These are phyloP conservation scores for Oncopeltus fasciatus DNA, from an alignment of 1,140 invertebrate species.

Conservation along the genomic window DNA sequence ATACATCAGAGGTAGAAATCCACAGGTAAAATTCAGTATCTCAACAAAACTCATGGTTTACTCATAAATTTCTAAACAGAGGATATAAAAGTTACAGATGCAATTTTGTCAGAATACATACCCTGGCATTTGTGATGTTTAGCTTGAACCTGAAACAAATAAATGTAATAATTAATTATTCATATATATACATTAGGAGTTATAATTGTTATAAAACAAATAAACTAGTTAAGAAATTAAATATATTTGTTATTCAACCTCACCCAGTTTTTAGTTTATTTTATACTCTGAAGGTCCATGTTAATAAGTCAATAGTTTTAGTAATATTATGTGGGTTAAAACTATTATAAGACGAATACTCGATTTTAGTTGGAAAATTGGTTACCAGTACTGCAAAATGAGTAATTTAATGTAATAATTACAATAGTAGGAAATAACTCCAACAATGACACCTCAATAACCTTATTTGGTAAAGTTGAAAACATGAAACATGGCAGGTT, in stretches of 20 bases:
- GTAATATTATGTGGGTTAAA: background rate
- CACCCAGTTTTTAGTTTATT: slow-evolving; percentile 6
- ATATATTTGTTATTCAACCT: background rate
- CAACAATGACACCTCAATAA: no score
- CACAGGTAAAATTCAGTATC: no score
- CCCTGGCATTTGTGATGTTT: slow-evolving; percentile 11
- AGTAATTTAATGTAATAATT: no score
- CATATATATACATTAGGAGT: background rate
- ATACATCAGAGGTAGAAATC: background rate
- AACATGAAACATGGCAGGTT: no score
- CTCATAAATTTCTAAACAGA: background rate
- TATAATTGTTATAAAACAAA: background rate
- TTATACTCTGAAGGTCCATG: background rate
- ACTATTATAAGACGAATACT: no score
- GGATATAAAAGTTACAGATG: background rate
- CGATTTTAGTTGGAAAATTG: no score
- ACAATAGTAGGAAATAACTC: no score
- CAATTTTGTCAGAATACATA: background rate
- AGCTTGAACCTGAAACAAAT: background rate
- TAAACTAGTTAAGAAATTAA: background rate
- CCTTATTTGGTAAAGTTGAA: no score
- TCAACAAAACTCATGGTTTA: background rate
- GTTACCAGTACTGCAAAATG: no score
- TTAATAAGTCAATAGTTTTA: background rate
- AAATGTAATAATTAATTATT: background rate